These are phyloP conservation scores for Nixonia krombeini DNA, from an alignment of 1,140 invertebrate species.

Conservation along the genomic window DNA sequence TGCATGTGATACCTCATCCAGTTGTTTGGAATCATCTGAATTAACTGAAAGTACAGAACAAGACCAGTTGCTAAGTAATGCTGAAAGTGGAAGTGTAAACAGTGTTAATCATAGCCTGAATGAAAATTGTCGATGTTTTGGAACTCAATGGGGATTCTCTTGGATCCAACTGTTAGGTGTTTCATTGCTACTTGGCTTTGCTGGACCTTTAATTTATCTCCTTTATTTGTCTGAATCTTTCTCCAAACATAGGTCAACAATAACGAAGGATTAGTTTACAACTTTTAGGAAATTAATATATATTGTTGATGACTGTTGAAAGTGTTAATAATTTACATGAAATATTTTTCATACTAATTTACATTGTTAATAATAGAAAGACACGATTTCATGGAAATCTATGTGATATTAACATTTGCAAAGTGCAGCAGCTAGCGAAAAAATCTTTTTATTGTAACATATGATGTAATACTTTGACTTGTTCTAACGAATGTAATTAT, in stretches of 20 bases:
- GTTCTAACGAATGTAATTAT: no score
- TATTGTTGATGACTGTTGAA: no score
- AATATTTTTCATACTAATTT: no score
- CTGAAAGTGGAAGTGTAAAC: constrained; percentile 29
- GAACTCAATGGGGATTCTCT: constrained; percentile 68
- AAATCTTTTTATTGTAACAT: no score
- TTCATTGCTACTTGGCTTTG: constrained; percentile 63
- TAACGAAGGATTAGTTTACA: no score
- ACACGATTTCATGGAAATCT: no score
- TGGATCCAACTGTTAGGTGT: constrained; percentile 64
- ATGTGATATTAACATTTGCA: no score
- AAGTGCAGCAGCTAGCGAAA: no score
- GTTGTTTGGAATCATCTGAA: constrained; percentile 26
- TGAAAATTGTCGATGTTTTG: constrained; percentile 64
- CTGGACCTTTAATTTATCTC: constrained; percentile 65
- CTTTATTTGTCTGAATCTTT: constrained; percentile 58
- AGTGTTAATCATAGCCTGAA: constrained; percentile 35
- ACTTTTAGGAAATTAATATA: constrained; percentile 11
- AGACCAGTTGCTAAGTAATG: constrained; percentile 49
- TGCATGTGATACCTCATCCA: constrained; percentile 50
- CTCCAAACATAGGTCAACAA: constrained; percentile 46
- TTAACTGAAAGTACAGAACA: constrained; percentile 40
- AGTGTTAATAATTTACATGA: no score
- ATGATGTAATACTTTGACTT: no score
- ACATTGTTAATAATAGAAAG: no score